Base-by-base conservation (phyloP, 2,797 vertebrate genomes). In the Tragelaphus eurycerus region DNA sequence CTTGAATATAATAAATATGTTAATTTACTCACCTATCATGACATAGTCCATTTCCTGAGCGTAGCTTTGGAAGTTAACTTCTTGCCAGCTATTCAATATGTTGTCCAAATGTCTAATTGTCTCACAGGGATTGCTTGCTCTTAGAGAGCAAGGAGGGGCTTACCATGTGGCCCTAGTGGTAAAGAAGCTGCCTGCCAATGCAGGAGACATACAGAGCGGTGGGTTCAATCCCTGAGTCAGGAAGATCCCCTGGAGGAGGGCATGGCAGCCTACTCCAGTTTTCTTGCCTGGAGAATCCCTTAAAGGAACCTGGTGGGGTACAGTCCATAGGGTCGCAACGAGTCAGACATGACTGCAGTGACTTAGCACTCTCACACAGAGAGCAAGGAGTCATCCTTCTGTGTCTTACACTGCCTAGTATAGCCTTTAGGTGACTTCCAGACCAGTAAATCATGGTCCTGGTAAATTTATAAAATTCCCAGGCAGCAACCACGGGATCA, bases 361-460 rank as follows among this genome's bases (percentile, higher is more conserved):
- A 38, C 67, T 71, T 71, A 13, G 67, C 67, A 23, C 19, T 7
- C 19, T 23, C 19, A 2, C 34, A 71, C 34, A 11, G 21, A 81
- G 60, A 86, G 34, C 67, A 84, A 89, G 31, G 4, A 43, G 15
- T 52, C 34, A 17, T 48, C 10, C 11, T 62, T 55, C 34, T 43
- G 74, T 76, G n/a, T n/a, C 43, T 55, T 48, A 54, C 27, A 13
- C 52, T 43, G 15, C 55, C 92, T 38, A 57, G 6, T 19, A 13
- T n/a, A 79, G 43, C 29, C n/a, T 87, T 84, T 84, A 78, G 13
- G 52, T 43, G 57, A 88, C 78, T 67, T 52, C 57, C 57, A 95
- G 57, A 48, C 17, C 19, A 31, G 13, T 78, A n/a, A 89, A 90
- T 57, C 48, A 85, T 19, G 23, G 19, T 16, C 82, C n/a, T 54